Evolutionary conservation across 2,113 vertebrate genomes (phyloP).

Genomic region (Lasiurus borealis): DNA sequence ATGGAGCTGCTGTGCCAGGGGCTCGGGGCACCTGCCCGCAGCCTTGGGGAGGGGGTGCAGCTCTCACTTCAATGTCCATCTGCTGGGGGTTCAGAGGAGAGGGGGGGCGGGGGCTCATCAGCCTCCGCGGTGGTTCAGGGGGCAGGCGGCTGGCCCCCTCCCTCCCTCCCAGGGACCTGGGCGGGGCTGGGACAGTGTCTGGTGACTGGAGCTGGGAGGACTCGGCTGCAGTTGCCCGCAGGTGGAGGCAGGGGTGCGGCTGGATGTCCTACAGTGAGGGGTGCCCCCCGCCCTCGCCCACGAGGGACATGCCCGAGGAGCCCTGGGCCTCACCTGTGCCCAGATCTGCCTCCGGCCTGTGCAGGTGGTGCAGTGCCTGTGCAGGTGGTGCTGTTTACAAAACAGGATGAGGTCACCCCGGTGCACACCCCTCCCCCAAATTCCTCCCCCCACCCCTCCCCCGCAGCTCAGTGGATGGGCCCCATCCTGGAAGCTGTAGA

Average conservation of each 20-base stretch:
- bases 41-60: neutral
- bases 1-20: neutral
- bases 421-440: too few relatives aligned
- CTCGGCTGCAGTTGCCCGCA: accelerated
- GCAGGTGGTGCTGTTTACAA: too few relatives aligned
- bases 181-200: too few relatives aligned
- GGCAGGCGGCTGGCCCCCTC: accelerated
- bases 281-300: accelerated
- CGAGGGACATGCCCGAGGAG: neutral
- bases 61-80: accelerated
- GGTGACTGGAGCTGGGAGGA: neutral
- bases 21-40: accelerated
- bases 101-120: accelerated
- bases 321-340: neutral
- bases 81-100: neutral
- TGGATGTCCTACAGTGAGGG: accelerated
- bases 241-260: neutral
- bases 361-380: too few relatives aligned
- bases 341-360: neutral
- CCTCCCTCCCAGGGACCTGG: accelerated
- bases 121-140: accelerated
- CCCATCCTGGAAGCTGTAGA: too few relatives aligned
- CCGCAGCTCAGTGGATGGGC: too few relatives aligned
- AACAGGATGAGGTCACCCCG: too few relatives aligned
- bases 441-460: too few relatives aligned